Base-by-base conservation (phyloP, 2,888 invertebrate genomes). In the Acanthococcus lagerstroemiae region DNA sequence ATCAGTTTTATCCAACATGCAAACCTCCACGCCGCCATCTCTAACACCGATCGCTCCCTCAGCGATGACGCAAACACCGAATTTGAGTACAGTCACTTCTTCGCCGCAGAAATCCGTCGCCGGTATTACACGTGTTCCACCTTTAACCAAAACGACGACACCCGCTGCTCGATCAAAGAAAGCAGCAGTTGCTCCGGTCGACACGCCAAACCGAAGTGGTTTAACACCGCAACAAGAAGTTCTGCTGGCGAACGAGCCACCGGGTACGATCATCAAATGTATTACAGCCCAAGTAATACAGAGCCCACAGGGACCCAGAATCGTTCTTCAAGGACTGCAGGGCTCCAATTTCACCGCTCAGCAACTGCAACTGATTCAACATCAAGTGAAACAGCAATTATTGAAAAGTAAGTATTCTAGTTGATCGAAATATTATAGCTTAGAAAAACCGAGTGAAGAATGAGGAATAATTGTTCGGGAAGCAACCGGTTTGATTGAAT, bases 311-410 rank as follows among this genome's bases (percentile, higher is more conserved):
- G 90, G 91, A 0, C 90, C 91, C 3, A 83, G 90, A 72, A 91
- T 92, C 71, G 88, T 92, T 12, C 77, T 92, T 63, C 90, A 91
- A 75, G 91, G 91, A 9, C 78, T 91, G 25, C 87, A 89, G 70
- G 89, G 90, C 0, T 86, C 88, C 68, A 87, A 89, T 70, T 85
- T 92, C 70, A 87, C 90, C 0, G 86, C 85, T 1, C 87, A 88
- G 70, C 91, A 92, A 75, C 76, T 91, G 71, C 83, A 86, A 3
- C 81, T 89, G 67, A 88, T 92, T 0, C 90, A 92, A 73, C 88
- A 90, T 71, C 91, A 92, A 80, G 90, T 92, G 19, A 91, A 91
- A 75, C 90, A 90, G 73, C 91, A 92, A 74, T 77, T 91, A 60
- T 78, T 90, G 58, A 90, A 90, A 84, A 89, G 89, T 90, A 76